phyloP scores from a whole-genome alignment of 1,140 invertebrate species.

The Cotesia typhae region DNA sequence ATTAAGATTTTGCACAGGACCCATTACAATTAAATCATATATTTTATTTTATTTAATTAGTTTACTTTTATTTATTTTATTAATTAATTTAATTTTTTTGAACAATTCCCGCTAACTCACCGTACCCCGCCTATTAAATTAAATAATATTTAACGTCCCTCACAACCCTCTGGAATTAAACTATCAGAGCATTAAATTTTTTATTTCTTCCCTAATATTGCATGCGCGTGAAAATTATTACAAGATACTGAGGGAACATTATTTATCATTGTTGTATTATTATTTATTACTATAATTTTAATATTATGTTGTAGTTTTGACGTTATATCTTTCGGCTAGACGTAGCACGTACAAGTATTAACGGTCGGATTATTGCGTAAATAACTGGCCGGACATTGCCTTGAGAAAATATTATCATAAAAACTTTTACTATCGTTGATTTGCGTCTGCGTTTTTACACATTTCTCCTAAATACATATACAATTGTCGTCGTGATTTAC shows the following conservation, averaged over 20 bases:
- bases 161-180: slow-evolving; percentile 17
- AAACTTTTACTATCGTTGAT: slow-evolving; percentile 23
- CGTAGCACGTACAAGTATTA: slow-evolving; percentile 13
- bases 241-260: slow-evolving; percentile 29
- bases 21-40: slow-evolving; percentile 51
- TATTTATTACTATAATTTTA: slow-evolving; percentile 1
- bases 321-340: slow-evolving; percentile 20
- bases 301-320: background rate
- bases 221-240: slow-evolving; percentile 52
- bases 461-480: background rate
- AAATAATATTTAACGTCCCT: background rate
- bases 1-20: slow-evolving; percentile 59
- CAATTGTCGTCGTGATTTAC: background rate
- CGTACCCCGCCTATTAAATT: slow-evolving; percentile 3
- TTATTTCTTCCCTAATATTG: slow-evolving; percentile 50
- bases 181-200: slow-evolving; percentile 45
- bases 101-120: slow-evolving; percentile 14
- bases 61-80: background rate
- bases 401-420: slow-evolving; percentile 25
- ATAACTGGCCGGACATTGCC: slow-evolving; percentile 47
- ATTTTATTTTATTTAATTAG: slow-evolving; percentile 29
- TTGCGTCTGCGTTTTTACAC: slow-evolving; percentile 7
- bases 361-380: slow-evolving; percentile 39
- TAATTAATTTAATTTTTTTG: slow-evolving; percentile 21
- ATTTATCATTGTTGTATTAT: slow-evolving; percentile 13